Base-by-base conservation (phyloP, 2,797 vertebrate genomes). In the Esox masquinongy region DNA sequence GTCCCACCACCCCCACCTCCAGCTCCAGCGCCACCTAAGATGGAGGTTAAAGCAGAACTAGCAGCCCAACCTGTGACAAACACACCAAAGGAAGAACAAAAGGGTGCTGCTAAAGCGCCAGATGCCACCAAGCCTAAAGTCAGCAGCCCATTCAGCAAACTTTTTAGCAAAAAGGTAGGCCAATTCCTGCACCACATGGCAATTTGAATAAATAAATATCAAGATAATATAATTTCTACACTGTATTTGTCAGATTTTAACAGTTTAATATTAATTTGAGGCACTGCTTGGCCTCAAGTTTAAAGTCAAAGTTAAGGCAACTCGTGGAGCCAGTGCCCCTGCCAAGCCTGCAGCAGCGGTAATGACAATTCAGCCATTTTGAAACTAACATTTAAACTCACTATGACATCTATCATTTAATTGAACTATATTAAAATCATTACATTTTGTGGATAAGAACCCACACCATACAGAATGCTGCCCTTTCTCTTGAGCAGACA, bases 111-210 rank as follows among this genome's bases (percentile, higher is more conserved):
- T 9, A 93, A 93, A 74, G 78, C 92, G 74, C 78, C 94, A 26
- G 93, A 94, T 67, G 89, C 92, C 78, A 90, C 95, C 77, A 90
- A 91, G 82, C 86, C 81, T 70, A 93, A 92, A 87, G 81, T 87
- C 2, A 75, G 82, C 78, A 68, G 88, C 72, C 86, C 95, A 49
- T 93, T 97, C 87, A 92, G 94, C 82, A 97, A 92, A 88, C 86
- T 99, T 83, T 98, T 99, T 91, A 95, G 93, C 83, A 85, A 92
- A 84, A 98, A 99, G 97, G 97, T 98, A 90, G 87, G 76, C 11
- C 39, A 72, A 71, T 63, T 19, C 4, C 11, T 15, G 15, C n/a
- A 26, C 47, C n/a, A 11, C n/a, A 39, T 67, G 7, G 39, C 9
- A 22, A 7, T 14, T 16, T 75, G 50, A 74, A 24, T 0, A 4